Conservation (phyloP, 2,113 vertebrate genomes). For the Lynx canadensis region DNA sequence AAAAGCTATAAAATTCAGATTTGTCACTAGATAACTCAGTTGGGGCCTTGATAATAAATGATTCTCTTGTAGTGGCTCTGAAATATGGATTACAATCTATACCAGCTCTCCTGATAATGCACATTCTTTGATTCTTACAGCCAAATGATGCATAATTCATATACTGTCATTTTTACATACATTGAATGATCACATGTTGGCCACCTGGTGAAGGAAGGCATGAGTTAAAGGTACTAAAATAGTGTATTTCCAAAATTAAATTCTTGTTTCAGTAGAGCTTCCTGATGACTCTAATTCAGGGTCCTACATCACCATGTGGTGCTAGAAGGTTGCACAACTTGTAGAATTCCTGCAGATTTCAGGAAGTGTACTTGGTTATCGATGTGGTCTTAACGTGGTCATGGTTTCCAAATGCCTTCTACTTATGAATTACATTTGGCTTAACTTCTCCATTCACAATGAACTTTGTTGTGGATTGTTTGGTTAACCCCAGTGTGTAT, state of each 20-base stretch:
- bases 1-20: background rate
- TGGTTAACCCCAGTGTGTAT: slow-evolving; percentile 60
- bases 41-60: background rate
- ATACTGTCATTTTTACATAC: background rate
- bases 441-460: slow-evolving; percentile 53
- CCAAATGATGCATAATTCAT: background rate
- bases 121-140: background rate
- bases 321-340: background rate
- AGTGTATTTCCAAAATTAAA: background rate
- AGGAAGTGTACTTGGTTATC: slow-evolving; percentile 49
- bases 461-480: slow-evolving; percentile 69
- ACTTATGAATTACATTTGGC: slow-evolving; percentile 37
- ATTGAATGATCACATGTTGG: background rate
- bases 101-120: background rate
- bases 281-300: background rate
- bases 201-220: background rate
- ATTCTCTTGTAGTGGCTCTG: background rate
- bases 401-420: slow-evolving; percentile 39
- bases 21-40: background rate
- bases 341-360: background rate
- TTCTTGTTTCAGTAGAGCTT: background rate
- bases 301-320: background rate
- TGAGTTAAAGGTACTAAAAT: background rate
- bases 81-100: background rate
- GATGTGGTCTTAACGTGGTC: background rate